Evolutionary conservation across 2,797 vertebrate species (phyloP), one percentile per base, ranked within the genome.

Genomic region (Enteromius argenteus): DNA sequence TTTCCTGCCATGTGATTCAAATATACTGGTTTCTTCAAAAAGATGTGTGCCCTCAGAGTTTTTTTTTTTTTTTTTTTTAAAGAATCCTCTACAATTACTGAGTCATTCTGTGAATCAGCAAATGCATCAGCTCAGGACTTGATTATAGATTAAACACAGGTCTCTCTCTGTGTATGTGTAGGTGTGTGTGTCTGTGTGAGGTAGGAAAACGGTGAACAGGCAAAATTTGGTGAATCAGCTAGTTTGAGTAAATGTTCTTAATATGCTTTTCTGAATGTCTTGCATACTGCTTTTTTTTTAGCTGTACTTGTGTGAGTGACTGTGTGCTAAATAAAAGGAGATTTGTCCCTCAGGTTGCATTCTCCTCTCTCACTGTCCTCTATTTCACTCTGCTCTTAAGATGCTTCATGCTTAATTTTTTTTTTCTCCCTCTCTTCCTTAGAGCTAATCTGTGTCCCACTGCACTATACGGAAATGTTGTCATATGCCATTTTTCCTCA

Each of bases 401-500:
- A 53, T 74, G 19, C 10, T 74, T 53, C 5, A 53, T 74, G 19
- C 10, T 74, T 53, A 3, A 21, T 32, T 53, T 35, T 74, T 27
- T 27, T 32, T 44, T 2, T 15, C 5, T 27, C 58, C 30, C 1
- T 49, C 51, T 58, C 85, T 75, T 91, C 49, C 32, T 58, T 58
- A 23, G 13, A 58, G 32, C 51, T 58, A 53, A 76, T 58, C 51
- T 76, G 51, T 58, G 51, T 39, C 72, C 51, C 13, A 39, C 35
- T 76, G 51, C 35, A 39, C 73, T 58, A 74, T 74, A 37, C 3
- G 58, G 51, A 7, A 76, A 39, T 76, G 13, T 14, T 76, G 11
- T n/a, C 13, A 64, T 21, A 44, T 17, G 17, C 46, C 6, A 72
- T 62, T 5, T 17, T 79, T 23, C 35, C 56, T 32, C 6, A 35